Base-by-base conservation (phyloP, 1,140 invertebrate species). In the Bombus pyrosoma region DNA sequence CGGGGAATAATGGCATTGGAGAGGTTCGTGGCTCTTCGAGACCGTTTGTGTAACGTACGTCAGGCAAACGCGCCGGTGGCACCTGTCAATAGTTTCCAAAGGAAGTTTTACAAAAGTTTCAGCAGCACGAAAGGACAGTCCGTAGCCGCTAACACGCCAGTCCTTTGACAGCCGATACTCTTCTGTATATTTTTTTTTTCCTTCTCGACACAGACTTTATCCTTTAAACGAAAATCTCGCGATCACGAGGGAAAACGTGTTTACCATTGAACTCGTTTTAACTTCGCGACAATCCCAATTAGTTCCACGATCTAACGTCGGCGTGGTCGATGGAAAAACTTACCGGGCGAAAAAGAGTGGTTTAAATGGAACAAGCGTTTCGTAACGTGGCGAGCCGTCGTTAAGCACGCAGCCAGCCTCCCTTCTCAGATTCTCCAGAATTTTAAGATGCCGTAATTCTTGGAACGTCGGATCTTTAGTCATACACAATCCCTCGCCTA, bases 21-120 rank as follows among this genome's bases (percentile, higher is more conserved):
- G 81, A 84, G 57, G 74, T 59, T 72, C 69, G 75, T 13, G 77
- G 76, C 77, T 78, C 78, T 66, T 77, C 47, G 71, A 80, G 62
- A 68, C 69, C 80, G 88, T 90, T 90, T 87, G 78, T 79, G 80
- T 81, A 89, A 89, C 76, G 78, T 69, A 79, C 78, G 74, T 64
- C 66, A 73, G 25, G 47, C 69, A 73, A 86, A 64, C 80, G 69
- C 80, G 80, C 43, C 37, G 28, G 13, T 87, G 90, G 90, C 90
- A 91, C 73, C 87, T 91, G 88, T 72, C 90, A 76, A 91, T 91
- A 91, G 71, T 86, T 68, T 66, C 80, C 41, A 86, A 83, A 81
- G 88, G 80, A 87, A 87, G 72, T 90, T 87, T 76, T 47, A 87
- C 88, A 87, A 90, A 81, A 79, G 68, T 81, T 37, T 37, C 84